Conservation (phyloP, 2,888 invertebrate species). For the Caenorhabditis wallacei region DNA sequence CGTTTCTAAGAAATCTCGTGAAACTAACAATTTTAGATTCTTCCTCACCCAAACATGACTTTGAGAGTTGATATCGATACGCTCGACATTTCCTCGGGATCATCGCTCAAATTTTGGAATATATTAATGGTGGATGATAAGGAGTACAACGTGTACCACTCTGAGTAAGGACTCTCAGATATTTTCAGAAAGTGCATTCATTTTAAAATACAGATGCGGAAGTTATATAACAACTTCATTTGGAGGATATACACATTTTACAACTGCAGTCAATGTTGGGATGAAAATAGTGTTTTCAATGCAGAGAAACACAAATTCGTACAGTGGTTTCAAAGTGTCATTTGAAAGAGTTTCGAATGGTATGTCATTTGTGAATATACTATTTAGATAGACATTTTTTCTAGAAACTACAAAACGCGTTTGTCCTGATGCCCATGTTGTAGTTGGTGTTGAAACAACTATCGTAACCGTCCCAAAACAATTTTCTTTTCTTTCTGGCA, state of each 20-base stretch:
- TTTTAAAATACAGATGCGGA: slow-evolving; percentile 12
- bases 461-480: neutral
- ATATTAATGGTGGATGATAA: slow-evolving; percentile 8
- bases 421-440: slow-evolving; percentile 11
- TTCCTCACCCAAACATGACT: slow-evolving; percentile 49
- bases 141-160: slow-evolving; percentile 26
- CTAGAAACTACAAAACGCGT: neutral
- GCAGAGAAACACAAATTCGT: neutral
- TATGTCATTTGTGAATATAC: neutral
- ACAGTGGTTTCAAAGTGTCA: slow-evolving; percentile 24
- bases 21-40: slow-evolving; percentile 13
- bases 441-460: neutral
- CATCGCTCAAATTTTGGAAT: slow-evolving; percentile 32
- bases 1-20: neutral
- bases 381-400: neutral
- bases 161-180: slow-evolving; percentile 5
- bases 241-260: slow-evolving; percentile 9
- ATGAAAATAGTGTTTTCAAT: slow-evolving; percentile 27
- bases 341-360: slow-evolving; percentile 9
- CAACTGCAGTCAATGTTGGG: slow-evolving; percentile 34
- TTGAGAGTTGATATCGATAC: slow-evolving; percentile 22
- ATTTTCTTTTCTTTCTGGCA: neutral
- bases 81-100: slow-evolving; percentile 1
- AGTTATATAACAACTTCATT: neutral
- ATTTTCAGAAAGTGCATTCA: neutral